A percentile compares a stretch with the other conserved stretches of the same genome.
Evolutionary conservation across 2,113 vertebrate genomes (phyloP).

Genomic region (Microtus montanus): DNA sequence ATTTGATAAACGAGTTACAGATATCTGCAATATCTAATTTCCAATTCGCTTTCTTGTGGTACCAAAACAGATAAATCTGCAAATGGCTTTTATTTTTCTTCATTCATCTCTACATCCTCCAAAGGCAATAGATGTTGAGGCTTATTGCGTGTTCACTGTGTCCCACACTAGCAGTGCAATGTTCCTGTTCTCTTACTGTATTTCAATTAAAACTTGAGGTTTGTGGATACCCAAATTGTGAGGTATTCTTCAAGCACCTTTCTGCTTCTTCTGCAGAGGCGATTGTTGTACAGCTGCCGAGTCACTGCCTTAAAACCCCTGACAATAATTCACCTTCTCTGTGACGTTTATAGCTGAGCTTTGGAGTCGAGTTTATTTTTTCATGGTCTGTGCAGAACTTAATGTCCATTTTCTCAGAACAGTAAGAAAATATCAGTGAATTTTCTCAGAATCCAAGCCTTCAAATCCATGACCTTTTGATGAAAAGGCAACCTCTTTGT

Average conservation of each 20-base stretch:
- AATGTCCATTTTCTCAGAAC: constrained; percentile 14
- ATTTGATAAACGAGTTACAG: neutral
- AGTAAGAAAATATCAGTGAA: constrained; percentile 17
- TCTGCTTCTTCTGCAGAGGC: constrained; percentile 23
- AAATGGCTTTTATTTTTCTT: neutral
- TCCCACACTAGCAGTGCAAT: neutral
- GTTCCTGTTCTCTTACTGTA: neutral
- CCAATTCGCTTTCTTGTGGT: neutral
- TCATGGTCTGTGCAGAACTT: neutral
- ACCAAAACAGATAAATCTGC: neutral
- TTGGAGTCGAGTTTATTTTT: constrained; percentile 26
- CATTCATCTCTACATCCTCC: neutral
- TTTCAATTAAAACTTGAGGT: neutral
- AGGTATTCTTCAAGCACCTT: neutral
- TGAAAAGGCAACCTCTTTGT: neutral
- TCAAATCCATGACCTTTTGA: constrained; percentile 2
- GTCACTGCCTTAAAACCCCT: constrained; percentile 13
- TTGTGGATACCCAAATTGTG: neutral
- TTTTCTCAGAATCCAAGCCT: constrained; percentile 9
- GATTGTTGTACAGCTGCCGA: constrained; percentile 2
- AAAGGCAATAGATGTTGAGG: neutral
- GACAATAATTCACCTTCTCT: constrained; percentile 20
- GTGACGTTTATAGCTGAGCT: constrained; percentile 47
- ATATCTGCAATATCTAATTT: constrained; percentile 26
- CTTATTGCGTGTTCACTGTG: neutral